Evolutionary conservation across 2,113 vertebrate genomes (phyloP).

Genomic region (Nothobranchius kuhntae): DNA sequence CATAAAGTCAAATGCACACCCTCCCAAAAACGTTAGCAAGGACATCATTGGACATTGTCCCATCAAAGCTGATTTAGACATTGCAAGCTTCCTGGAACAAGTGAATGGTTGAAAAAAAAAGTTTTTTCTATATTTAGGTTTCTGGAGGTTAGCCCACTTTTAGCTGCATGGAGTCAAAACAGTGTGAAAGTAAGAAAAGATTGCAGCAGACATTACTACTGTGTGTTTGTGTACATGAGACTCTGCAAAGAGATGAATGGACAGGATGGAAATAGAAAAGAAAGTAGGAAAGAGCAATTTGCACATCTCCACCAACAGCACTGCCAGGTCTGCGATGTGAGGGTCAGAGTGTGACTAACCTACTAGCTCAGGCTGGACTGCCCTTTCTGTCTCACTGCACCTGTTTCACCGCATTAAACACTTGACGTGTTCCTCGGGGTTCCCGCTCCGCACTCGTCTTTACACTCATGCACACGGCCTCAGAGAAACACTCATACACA

Average conservation of each 20-base stretch:
- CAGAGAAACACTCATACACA: constrained; percentile 14
- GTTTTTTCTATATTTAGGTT: too few species aligned
- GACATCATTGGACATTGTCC: too few species aligned
- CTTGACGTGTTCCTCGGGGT: constrained; percentile 65
- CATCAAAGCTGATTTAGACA: too few species aligned
- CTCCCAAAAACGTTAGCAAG: too few species aligned
- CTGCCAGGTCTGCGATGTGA: constrained; percentile 61
- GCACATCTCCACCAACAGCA: constrained; percentile 56
- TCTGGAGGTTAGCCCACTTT: not conserved
- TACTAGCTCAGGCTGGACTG: constrained; percentile 58
- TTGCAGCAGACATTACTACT: not conserved
- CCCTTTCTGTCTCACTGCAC: constrained; percentile 87
- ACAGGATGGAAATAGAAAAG: constrained; percentile 18
- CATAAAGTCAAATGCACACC: too few species aligned
- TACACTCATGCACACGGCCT: constrained; percentile 28
- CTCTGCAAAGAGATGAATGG: not conserved
- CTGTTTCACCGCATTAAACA: constrained; percentile 77
- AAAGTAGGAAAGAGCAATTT: constrained; percentile 55
- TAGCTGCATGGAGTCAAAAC: not conserved
- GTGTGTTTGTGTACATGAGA: constrained; percentile 5
- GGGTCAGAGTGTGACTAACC: constrained; percentile 68
- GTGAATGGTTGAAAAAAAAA: too few species aligned
- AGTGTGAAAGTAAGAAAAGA: not conserved
- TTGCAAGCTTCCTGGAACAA: too few species aligned
- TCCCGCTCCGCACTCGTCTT: constrained; percentile 41